Evolutionary conservation across 2,888 invertebrate species (phyloP).

Genomic region (Eristalinus sepulchralis): DNA sequence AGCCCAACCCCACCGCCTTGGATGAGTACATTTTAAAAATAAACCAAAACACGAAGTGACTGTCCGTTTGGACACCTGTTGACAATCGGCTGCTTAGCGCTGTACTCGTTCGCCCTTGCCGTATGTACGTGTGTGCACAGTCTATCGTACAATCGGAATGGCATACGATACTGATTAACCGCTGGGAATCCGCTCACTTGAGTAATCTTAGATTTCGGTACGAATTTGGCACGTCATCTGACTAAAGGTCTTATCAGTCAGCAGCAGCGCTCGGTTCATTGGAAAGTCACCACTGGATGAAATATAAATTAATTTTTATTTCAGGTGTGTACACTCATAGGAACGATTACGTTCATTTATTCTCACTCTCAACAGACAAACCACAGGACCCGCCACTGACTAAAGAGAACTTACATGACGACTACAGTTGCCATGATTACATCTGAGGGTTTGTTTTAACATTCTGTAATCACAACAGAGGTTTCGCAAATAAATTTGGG

Average conservation of each 20-base stretch:
- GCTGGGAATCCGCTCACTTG: constrained; percentile 5
- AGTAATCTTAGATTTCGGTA: constrained; percentile 12
- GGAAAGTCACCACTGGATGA: constrained; percentile 13
- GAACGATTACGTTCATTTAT: no score
- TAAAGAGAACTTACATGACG: no score
- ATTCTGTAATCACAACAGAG: no score
- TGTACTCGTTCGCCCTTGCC: constrained; percentile 1
- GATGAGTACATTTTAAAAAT: constrained; percentile 29
- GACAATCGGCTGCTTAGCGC: background rate
- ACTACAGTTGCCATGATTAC: no score
- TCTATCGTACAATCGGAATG: background rate
- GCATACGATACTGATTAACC: background rate
- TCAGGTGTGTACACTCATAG: no score
- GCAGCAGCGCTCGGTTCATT: constrained; percentile 23
- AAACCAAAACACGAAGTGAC: constrained; percentile 14
- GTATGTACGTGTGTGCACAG: background rate
- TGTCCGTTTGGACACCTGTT: constrained; percentile 14
- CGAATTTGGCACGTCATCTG: constrained; percentile 37
- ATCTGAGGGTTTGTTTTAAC: no score
- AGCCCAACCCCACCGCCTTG: background rate
- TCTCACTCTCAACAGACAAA: no score
- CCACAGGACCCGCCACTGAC: no score
- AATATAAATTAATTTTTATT: background rate
- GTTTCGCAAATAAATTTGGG: no score
- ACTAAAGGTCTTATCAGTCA: constrained; percentile 43